Conservation (phyloP, 2,888 invertebrate species). For the Lasioglossum pauxillum region DNA sequence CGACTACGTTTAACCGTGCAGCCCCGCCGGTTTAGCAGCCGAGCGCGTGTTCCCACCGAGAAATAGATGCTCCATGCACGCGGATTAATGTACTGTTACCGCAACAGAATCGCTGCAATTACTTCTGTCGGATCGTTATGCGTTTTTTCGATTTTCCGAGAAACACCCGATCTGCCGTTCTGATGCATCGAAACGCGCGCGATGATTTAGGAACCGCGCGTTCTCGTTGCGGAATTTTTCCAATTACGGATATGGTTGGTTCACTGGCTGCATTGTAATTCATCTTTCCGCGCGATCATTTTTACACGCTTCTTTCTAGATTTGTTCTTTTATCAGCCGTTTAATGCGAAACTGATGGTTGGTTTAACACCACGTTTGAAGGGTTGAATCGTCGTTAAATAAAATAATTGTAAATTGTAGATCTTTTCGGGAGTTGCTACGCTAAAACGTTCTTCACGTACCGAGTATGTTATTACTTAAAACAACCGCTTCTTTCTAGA, state of each 20-base stretch:
- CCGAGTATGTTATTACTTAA: no score
- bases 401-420: not conserved
- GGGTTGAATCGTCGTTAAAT: not conserved
- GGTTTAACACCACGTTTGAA: not conserved
- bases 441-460: not conserved
- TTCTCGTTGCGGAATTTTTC: not conserved
- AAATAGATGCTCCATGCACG: conserved; percentile 1
- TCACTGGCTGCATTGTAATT: not conserved
- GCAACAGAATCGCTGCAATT: not conserved
- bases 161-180: not conserved
- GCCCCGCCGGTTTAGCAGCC: conserved; percentile 2
- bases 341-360: not conserved
- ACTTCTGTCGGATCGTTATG: not conserved
- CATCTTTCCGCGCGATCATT: not conserved
- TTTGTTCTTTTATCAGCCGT: not conserved
- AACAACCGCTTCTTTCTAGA: no score
- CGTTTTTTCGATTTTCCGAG: not conserved
- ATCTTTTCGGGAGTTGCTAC: not conserved
- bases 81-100: not conserved
- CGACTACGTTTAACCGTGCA: not conserved
- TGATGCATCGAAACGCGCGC: not conserved
- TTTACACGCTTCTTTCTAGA: not conserved
- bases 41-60: conserved; percentile 2
- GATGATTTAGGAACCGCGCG: not conserved
- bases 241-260: not conserved